phyloP scores from a whole-genome alignment of 2,113 vertebrate species.

The Toxotes chatareus region DNA sequence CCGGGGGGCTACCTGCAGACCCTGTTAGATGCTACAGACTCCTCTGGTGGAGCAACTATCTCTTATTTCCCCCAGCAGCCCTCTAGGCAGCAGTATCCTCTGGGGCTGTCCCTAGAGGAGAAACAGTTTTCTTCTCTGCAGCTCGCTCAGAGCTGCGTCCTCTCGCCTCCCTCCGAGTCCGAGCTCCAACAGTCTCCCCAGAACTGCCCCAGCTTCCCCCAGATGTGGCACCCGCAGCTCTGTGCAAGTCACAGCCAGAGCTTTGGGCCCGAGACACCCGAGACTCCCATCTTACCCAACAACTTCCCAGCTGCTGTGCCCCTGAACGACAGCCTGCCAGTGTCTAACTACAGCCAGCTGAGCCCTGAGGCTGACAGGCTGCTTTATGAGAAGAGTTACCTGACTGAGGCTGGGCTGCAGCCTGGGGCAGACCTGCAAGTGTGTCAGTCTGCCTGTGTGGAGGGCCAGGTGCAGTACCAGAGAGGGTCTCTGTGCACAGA shows the following conservation, averaged over 20 bases:
- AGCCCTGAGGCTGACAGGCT: conserved; percentile 90
- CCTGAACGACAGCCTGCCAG: conserved; percentile 84
- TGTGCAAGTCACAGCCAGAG: conserved; percentile 81
- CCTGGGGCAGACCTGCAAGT: conserved; percentile 93
- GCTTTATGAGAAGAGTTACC: conserved; percentile 93
- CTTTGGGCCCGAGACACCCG: conserved; percentile 87
- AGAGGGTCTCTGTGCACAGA: conserved; percentile 92
- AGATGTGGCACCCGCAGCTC: conserved; percentile 88
- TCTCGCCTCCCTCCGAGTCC: conserved; percentile 93
- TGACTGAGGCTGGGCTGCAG: conserved; percentile 89
- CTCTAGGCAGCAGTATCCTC: conserved; percentile 87
- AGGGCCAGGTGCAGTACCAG: conserved; percentile 95
- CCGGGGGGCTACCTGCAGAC: conserved; percentile 99
- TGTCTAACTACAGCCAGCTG: conserved; percentile 89
- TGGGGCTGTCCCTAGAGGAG: conserved; percentile 88
- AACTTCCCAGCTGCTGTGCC: conserved; percentile 86
- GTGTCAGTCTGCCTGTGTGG: conserved; percentile 92
- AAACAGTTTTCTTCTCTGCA: conserved; percentile 93
- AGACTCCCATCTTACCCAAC: conserved; percentile 85
- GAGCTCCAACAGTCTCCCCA: conserved; percentile 95
- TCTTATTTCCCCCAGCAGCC: conserved; percentile 92
- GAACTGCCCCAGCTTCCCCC: conserved; percentile 89
- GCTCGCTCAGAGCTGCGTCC: conserved; percentile 92
- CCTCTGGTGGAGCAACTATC: conserved; percentile 89
- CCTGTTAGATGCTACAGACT: conserved; percentile 96